Evolutionary conservation across 2,888 invertebrate genomes (phyloP), one percentile per base, ranked within the genome.

Genomic region (Mechanitis mazaeus): DNA sequence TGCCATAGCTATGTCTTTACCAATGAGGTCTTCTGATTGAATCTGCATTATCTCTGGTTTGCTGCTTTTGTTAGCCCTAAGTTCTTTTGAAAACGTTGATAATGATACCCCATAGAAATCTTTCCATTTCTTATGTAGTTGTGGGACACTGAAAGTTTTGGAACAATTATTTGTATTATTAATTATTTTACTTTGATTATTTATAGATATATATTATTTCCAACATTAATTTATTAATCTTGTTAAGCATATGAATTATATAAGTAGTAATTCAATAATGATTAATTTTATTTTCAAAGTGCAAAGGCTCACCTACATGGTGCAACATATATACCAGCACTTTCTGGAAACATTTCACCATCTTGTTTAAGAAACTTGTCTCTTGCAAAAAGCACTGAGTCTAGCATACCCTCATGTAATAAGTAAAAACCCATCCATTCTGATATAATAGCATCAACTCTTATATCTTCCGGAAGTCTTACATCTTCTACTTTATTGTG

Each of bases 361-460:
- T 89, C 91, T 33, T 92, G 88, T 74, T 93, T 94, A 0, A 98
- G 85, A 81, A 95, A 97, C 67, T 92, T 92, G 76, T 98, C 95
- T 71, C 97, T 91, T 0, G 97, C 97, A 72, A 86, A 86, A 11
- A 98, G 84, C 3, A 98, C 95, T 0, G 97, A 96, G 79, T 97
- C 96, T 59, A 98, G 81, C 98, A 98, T 98, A 6, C 96, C 97
- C 84, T 98, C 98, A 77, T 98, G 98, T 20, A 98, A 85, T 45
- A 98, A 90, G 84, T 97, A 98, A 83, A 98, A 98, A 0, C 98
- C 98, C 98, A 98, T 98, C 98, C 98, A 98, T 86, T 98, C 98
- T 0, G 98, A 98, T 4, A 98, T 93, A 67, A 98, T 96, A 9
- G 97, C 92, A 82, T 98, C 98, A 1, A 96, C 95, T 82, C 94